A percentile compares a stretch with the other conserved stretches of the same genome.
phyloP scores from a whole-genome alignment of 2,797 vertebrate species.

The Hafferia zeledoni region DNA sequence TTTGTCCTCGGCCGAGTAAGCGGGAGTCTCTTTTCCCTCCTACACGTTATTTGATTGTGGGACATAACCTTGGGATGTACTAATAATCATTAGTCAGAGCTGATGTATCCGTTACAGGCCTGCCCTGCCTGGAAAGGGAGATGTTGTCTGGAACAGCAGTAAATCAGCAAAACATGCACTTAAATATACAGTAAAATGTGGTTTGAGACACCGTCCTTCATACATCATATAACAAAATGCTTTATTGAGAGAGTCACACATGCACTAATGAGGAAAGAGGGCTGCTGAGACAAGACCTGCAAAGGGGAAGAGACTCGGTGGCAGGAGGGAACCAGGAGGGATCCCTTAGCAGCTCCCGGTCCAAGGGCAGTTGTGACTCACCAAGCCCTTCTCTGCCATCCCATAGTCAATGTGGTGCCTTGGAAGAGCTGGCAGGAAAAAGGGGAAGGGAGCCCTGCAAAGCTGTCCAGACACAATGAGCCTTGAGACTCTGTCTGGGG shows the following conservation, averaged over 20 bases:
- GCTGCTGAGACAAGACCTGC: not conserved
- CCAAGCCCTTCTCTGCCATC: not conserved
- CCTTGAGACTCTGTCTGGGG: not conserved
- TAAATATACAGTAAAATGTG: conserved; percentile 63
- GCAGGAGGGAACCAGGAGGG: not conserved
- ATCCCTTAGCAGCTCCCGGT: not conserved
- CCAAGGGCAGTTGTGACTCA: not conserved
- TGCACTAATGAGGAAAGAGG: not conserved
- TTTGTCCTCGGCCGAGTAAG: conserved; percentile 52
- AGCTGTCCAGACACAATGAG: not conserved
- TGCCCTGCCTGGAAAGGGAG: conserved; percentile 1
- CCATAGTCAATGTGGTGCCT: accelerated
- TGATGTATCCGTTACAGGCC: conserved; percentile 26
- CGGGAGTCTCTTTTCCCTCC: conserved; percentile 59
- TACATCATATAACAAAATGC: conserved; percentile 24
- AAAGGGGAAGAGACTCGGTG: not conserved
- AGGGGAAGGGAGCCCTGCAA: not conserved
- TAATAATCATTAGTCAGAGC: conserved; percentile 72
- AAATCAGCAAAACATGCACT: conserved; percentile 67
- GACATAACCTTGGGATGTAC: conserved; percentile 66
- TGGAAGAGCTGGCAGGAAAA: not conserved
- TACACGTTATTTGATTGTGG: conserved; percentile 62
- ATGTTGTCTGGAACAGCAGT: conserved; percentile 12
- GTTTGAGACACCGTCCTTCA: conserved; percentile 21
- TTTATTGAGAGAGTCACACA: not conserved